Evolutionary conservation across 2,888 invertebrate species (phyloP).

Genomic region (Polydrusus pterygomalis): DNA sequence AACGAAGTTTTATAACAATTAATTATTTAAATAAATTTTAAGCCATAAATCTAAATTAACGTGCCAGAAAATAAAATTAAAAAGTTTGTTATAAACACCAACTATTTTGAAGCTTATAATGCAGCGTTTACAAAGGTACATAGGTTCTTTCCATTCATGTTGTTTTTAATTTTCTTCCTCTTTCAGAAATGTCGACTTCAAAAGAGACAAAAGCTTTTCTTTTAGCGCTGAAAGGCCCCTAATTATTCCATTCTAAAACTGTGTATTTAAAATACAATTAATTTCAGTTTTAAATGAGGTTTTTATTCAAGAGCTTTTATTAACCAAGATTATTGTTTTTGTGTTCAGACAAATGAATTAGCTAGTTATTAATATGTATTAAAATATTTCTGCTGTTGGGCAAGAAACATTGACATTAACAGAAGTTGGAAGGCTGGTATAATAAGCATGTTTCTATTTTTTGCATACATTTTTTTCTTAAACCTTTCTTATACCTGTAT

Average conservation of each 20-base stretch:
- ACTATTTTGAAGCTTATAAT: slow-evolving; percentile 4
- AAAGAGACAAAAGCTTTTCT: slow-evolving; percentile 17
- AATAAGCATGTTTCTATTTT: neutral
- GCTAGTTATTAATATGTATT: neutral
- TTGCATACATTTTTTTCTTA: too few species aligned
- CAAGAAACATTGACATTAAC: neutral
- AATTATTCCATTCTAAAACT: slow-evolving; percentile 6
- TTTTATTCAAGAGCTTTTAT: neutral
- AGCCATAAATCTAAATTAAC: neutral
- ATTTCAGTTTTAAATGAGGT: neutral
- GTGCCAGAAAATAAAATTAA: neutral
- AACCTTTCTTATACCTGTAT: too few species aligned
- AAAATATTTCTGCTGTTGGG: neutral
- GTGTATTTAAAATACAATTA: slow-evolving; percentile 9
- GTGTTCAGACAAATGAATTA: neutral
- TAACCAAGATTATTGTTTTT: neutral
- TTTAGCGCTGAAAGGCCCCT: slow-evolving; percentile 1
- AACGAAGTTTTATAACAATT: slow-evolving; percentile 3
- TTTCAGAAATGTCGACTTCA: slow-evolving; percentile 12
- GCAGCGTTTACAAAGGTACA: slow-evolving; percentile 11
- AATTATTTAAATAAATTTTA: neutral
- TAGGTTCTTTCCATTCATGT: slow-evolving; percentile 1
- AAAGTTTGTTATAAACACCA: neutral
- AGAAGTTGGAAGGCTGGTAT: too few species aligned
- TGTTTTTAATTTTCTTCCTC: slow-evolving; percentile 20